Evolutionary conservation across 2,888 invertebrate genomes (phyloP).

Genomic region (Hypomecis punctinalis): DNA sequence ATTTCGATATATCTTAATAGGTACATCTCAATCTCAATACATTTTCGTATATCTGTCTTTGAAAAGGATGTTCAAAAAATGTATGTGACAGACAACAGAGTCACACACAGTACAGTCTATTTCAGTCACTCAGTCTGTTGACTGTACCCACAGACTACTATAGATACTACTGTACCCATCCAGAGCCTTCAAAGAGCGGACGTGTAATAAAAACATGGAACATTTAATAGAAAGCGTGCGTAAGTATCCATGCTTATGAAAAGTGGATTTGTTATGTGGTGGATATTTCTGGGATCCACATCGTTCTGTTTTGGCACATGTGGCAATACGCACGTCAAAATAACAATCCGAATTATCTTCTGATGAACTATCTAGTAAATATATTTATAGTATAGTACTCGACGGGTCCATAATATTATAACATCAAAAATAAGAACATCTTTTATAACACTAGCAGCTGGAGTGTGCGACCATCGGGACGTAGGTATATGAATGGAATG

Average conservation of each 20-base stretch:
- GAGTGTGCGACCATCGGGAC: no score
- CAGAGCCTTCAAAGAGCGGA: conserved; percentile 12
- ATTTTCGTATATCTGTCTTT: background rate
- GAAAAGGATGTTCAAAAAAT: no score
- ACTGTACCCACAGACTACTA: conserved; percentile 18
- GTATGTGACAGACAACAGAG: no score
- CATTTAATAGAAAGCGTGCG: no score
- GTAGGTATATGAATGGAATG: no score
- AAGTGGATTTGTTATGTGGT: no score
- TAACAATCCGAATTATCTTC: conserved; percentile 36
- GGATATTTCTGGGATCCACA: conserved; percentile 17
- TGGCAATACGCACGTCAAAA: conserved; percentile 31
- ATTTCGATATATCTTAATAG: conserved; percentile 31
- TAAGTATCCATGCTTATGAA: no score
- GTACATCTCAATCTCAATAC: conserved; percentile 21
- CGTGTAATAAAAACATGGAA: conserved; percentile 1
- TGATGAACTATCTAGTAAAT: conserved; percentile 37
- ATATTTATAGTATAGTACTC: conserved; percentile 29
- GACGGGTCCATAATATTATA: conserved; percentile 8
- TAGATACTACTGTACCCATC: conserved; percentile 17
- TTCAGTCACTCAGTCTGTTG: conserved; percentile 26
- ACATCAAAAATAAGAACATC: no score
- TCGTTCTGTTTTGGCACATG: conserved; percentile 36
- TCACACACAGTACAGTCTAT: background rate
- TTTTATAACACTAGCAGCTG: no score